Evolutionary conservation across 2,797 vertebrate genomes (phyloP).

Genomic region (Falco cherrug): DNA sequence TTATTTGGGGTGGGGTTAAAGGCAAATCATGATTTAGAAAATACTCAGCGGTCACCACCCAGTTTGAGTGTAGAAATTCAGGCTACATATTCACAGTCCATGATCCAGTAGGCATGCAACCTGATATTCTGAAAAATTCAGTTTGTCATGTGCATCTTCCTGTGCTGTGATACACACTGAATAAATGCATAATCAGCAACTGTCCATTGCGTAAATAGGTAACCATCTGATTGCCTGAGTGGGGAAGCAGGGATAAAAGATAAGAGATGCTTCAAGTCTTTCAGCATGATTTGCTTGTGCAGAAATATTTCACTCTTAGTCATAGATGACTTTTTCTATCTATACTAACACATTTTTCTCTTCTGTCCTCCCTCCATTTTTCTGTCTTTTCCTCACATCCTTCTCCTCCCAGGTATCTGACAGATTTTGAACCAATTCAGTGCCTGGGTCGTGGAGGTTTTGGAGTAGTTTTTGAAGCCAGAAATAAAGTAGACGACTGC

Average conservation of each 20-base stretch:
- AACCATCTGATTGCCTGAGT: not conserved
- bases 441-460: conserved; percentile 97
- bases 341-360: not conserved
- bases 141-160: not conserved
- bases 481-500: conserved; percentile 98
- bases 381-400: not conserved
- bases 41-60: not conserved
- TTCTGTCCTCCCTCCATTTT: not conserved
- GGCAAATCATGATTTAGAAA: not conserved
- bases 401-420: conserved; percentile 86
- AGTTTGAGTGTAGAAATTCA: not conserved
- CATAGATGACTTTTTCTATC: not conserved
- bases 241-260: not conserved
- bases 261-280: not conserved
- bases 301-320: not conserved
- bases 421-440: conserved; percentile 97
- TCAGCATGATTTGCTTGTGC: not conserved
- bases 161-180: not conserved
- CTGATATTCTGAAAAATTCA: not conserved
- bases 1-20: not conserved
- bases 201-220: not conserved
- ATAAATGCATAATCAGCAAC: not conserved
- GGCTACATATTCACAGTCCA: accelerated
- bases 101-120: not conserved
- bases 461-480: conserved; percentile 97